Evolutionary conservation across 2,113 vertebrate species (phyloP), one percentile per base, ranked within the genome.

Genomic region (Onychorhynchus coronatus): DNA sequence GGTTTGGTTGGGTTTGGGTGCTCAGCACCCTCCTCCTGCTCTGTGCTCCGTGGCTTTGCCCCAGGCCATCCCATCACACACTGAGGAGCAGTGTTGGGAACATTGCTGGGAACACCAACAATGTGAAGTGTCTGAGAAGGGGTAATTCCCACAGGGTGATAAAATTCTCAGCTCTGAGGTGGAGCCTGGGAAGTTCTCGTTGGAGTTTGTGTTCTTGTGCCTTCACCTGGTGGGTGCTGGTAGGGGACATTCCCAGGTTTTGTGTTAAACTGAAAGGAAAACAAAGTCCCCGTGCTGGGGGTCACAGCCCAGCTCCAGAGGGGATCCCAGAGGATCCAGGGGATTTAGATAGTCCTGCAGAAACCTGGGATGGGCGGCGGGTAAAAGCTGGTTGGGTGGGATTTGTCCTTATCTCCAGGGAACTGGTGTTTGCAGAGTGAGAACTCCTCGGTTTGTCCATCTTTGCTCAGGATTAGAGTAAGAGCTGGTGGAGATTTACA

Each of bases 61-160:
- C 7, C 12, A 56, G 55, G 31, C 31, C 11, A 5, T 62, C 21
- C 27, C 61, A 28, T 31, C 28, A 4, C 33, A 12, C 25, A 11
- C 16, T 20, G 56, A 35, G 47, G 55, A n/a, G 7, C 28, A 8
- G 13, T 0, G 2, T 41, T 41, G n/a, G 10, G 89, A 28, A 21
- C 49, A 8, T 4, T 0, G 4, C 53, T 47, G n/a, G 8, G 89
- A 23, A 21, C 47, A 14, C 4, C 42, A 7, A 15, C n/a, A 8
- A 10, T 35, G 0, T n/a, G 8, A 12, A 28, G 18, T 5, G 4
- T 11, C 53, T 1, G 44, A 28, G 50, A 17, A 37, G 68, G 1
- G 8, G 39, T 70, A 7, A 27, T 14, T 27, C 56, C 50, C 24
- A 0, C 2, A 63, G 47, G 12, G 0, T 12, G 5, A 14, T 8